Conservation (phyloP, 2,113 vertebrate species). For the Edolisoma coerulescens region DNA sequence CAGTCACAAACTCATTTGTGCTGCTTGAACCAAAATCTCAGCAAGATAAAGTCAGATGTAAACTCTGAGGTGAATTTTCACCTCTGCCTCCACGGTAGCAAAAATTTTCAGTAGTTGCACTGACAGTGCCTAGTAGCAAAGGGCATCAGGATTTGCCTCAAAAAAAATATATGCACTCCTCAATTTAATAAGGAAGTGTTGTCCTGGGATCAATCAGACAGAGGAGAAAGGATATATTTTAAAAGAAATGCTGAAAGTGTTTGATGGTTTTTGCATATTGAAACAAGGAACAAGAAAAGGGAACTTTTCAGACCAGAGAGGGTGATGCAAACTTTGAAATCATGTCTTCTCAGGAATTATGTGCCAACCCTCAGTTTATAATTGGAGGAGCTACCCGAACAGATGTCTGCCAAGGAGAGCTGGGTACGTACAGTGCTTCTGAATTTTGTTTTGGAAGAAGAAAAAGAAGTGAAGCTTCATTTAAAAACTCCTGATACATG, state of each 20-base stretch:
- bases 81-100: background rate
- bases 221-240: background rate
- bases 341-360: constrained; percentile 79
- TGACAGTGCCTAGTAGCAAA: background rate
- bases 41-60: background rate
- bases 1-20: background rate
- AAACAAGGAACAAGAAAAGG: background rate
- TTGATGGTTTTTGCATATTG: background rate
- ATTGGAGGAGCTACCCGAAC: constrained; percentile 83
- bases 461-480: background rate
- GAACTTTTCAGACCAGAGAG: background rate
- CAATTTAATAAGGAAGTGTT: background rate
- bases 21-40: background rate
- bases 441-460: background rate
- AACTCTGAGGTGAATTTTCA: background rate
- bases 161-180: background rate
- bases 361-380: constrained; percentile 83
- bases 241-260: background rate
- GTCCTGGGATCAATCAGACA: background rate
- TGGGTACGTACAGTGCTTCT: constrained; percentile 72
- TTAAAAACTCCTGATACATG: background rate
- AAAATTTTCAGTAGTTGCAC: background rate
- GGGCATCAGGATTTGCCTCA: background rate
- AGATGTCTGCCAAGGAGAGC: constrained; percentile 84
- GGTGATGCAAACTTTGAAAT: background rate